Evolutionary conservation across 2,797 vertebrate species (phyloP).

Genomic region (Bovichtus variegatus): DNA sequence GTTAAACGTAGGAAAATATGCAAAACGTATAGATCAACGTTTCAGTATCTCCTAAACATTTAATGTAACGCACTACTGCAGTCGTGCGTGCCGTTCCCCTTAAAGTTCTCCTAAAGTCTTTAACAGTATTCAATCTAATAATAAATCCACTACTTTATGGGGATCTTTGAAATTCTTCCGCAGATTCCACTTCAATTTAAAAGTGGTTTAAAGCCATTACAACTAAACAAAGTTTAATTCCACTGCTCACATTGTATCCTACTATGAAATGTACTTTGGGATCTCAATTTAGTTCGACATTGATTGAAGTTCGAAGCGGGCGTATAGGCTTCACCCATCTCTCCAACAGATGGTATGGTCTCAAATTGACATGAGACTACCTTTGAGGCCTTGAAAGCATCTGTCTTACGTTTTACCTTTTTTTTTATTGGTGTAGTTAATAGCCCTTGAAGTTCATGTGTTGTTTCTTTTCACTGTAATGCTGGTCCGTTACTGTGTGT

Average conservation of each 20-base stretch:
- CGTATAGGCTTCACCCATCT: constrained; percentile 47
- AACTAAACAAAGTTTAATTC: constrained; percentile 6
- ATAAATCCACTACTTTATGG: neutral
- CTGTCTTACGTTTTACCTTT: constrained; percentile 49
- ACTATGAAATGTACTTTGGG: constrained; percentile 30
- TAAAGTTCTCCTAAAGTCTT: neutral
- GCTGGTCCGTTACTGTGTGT: constrained; percentile 44
- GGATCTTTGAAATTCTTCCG: constrained; percentile 17
- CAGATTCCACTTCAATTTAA: constrained; percentile 31
- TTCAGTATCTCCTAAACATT: neutral
- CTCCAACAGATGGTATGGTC: constrained; percentile 60
- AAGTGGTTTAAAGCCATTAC: constrained; percentile 14
- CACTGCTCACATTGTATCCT: constrained; percentile 17
- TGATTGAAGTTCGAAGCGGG: constrained; percentile 51
- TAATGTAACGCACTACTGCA: neutral
- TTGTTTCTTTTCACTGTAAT: constrained; percentile 62
- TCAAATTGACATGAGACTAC: constrained; percentile 63
- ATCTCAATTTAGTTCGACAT: constrained; percentile 46
- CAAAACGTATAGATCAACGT: neutral
- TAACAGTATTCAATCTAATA: neutral
- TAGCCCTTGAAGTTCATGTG: constrained; percentile 66
- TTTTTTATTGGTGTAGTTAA: constrained; percentile 52
- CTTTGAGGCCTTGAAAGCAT: constrained; percentile 68
- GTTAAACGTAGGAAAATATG: neutral
- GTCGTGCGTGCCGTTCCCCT: neutral